phyloP scores from a whole-genome alignment of 2,113 vertebrate species.

The Hassar affinis region DNA sequence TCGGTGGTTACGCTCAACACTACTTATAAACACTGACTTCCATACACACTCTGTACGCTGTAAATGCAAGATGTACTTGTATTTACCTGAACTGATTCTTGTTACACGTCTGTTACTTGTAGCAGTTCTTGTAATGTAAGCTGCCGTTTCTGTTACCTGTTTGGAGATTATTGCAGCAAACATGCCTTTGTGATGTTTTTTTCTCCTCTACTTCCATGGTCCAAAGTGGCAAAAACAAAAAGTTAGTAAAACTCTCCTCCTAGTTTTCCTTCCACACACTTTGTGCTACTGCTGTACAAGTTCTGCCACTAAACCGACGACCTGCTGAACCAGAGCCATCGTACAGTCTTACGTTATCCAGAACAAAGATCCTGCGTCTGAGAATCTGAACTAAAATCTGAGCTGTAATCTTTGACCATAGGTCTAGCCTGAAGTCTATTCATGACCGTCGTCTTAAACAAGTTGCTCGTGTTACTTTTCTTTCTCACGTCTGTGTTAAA shows the following conservation, averaged over 20 bases:
- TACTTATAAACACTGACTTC: neutral
- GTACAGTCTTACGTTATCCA: slow-evolving; percentile 15
- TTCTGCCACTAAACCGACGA: slow-evolving; percentile 22
- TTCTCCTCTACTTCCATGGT: slow-evolving; percentile 14
- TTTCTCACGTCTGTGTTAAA: slow-evolving; percentile 2
- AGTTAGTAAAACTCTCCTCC: neutral
- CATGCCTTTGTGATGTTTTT: neutral
- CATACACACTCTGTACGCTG: neutral
- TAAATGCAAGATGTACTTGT: neutral
- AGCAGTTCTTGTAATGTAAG: slow-evolving; percentile 4
- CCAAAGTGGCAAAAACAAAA: slow-evolving; percentile 18
- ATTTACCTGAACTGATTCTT: neutral
- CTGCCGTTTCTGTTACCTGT: slow-evolving; percentile 24
- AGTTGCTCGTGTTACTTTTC: neutral
- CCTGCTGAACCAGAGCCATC: slow-evolving; percentile 18
- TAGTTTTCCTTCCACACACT: neutral
- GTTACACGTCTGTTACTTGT: slow-evolving; percentile 21
- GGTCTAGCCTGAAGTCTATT: slow-evolving; percentile 22
- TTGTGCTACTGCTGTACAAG: slow-evolving; percentile 22
- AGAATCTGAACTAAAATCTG: neutral
- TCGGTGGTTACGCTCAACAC: neutral
- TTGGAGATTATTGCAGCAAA: neutral
- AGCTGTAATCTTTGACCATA: slow-evolving; percentile 38
- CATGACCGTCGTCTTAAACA: slow-evolving; percentile 20
- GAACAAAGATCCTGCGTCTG: neutral